Evolutionary conservation across 2,797 vertebrate species (phyloP).

Genomic region (Manis crassicaudata): DNA sequence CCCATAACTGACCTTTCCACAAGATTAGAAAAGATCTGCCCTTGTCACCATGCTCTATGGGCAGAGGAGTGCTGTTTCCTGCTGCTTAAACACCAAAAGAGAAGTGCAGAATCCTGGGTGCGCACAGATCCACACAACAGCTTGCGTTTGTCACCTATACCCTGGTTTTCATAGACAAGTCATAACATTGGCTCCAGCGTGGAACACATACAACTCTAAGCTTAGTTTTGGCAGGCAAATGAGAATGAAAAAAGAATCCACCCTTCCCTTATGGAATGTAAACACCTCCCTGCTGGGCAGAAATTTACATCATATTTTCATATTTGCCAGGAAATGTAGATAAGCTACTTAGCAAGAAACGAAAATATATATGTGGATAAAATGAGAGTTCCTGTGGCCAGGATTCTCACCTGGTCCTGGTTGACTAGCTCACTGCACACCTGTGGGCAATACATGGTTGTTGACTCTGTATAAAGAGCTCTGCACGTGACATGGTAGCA

Average conservation of each 20-base stretch:
- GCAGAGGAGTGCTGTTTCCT: not conserved
- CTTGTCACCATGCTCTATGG: not conserved
- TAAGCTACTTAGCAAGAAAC: not conserved
- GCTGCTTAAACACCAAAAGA: not conserved
- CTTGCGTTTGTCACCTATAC: slow-evolving; percentile 24
- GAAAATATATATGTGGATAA: too few species aligned
- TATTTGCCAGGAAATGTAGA: slow-evolving; percentile 21
- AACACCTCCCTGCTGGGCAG: slow-evolving; percentile 52
- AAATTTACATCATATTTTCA: slow-evolving; percentile 47
- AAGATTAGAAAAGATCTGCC: not conserved
- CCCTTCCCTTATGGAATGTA: slow-evolving; percentile 50
- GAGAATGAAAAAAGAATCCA: slow-evolving; percentile 30
- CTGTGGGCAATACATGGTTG: too few species aligned
- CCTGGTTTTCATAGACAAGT: slow-evolving; percentile 40
- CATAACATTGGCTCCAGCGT: slow-evolving; percentile 50
- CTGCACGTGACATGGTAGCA: too few species aligned
- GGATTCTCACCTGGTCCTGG: too few species aligned
- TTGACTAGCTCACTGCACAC: too few species aligned
- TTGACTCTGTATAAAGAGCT: too few species aligned
- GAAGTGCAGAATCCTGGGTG: not conserved
- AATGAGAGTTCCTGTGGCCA: too few species aligned
- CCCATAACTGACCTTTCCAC: not conserved
- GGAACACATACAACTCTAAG: slow-evolving; percentile 28
- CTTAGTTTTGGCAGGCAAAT: slow-evolving; percentile 58
- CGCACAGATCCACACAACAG: not conserved